Conservation (phyloP, 2,888 invertebrate genomes). For the Euplagia quadripunctaria region DNA sequence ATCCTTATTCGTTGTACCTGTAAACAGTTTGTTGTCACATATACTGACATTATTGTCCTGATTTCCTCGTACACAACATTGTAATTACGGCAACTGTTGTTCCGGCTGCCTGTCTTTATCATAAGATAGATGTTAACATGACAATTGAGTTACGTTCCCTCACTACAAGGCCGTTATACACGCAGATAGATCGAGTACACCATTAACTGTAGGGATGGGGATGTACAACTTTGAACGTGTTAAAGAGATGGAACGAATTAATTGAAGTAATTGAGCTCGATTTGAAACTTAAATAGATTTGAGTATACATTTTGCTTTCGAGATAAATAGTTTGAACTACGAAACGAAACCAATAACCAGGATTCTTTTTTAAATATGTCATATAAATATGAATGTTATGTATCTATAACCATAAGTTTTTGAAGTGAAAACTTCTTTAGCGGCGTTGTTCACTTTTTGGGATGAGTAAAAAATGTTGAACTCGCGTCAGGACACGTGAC, state of each 20-base stretch:
- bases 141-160: constrained; percentile 7
- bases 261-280: background rate
- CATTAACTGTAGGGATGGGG: background rate
- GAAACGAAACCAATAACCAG: too few species aligned
- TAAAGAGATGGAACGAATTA: background rate
- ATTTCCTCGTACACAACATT: constrained; percentile 7
- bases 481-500: too few species aligned
- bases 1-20: background rate
- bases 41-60: constrained; percentile 1
- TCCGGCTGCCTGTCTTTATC: background rate
- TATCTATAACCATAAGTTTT: too few species aligned
- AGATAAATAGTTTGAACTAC: background rate
- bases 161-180: background rate
- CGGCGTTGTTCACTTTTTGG: too few species aligned
- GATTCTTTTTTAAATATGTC: too few species aligned
- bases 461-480: too few species aligned
- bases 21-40: background rate
- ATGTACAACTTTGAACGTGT: constrained; percentile 1
- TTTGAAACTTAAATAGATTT: background rate
- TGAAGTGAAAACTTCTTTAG: too few species aligned
- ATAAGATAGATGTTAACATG: constrained; percentile 8
- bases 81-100: constrained; percentile 3
- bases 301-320: background rate
- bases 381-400: too few species aligned
- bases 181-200: background rate